These are phyloP conservation scores for Pachyrhynchus sulphureomaculatus DNA, from an alignment of 1,140 invertebrate species.

Conservation along the genomic window DNA sequence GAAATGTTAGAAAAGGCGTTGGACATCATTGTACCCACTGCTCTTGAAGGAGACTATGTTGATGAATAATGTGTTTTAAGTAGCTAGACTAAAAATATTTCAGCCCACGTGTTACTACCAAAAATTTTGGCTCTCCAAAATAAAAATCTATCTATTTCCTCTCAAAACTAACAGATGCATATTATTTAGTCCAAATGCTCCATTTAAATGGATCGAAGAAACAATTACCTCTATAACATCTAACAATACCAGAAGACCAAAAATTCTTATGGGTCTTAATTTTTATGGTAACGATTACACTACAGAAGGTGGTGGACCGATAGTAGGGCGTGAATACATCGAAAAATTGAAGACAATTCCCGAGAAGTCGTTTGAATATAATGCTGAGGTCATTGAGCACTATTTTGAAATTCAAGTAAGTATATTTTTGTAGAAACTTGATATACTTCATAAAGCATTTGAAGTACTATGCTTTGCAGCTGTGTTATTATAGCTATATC, in stretches of 20 bases:
- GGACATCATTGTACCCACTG: no score
- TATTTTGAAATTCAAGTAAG: slow-evolving; percentile 83
- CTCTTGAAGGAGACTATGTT: no score
- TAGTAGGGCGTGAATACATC: slow-evolving; percentile 77
- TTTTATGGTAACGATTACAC: slow-evolving; percentile 92
- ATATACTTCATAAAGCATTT: no score
- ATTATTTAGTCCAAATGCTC: slow-evolving; percentile 77
- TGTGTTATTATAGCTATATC: no score
- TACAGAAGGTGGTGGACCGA: slow-evolving; percentile 72
- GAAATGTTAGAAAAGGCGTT: no score
- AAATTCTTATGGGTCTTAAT: slow-evolving; percentile 88
- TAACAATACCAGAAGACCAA: slow-evolving; percentile 62
- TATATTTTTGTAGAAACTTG: no score
- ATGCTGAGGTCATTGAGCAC: slow-evolving; percentile 79
- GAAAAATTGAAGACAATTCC: slow-evolving; percentile 65
- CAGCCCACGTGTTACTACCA: no score
- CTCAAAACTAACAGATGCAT: neutral
- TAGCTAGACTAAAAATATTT: no score
- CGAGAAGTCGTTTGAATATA: slow-evolving; percentile 73
- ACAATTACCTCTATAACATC: slow-evolving; percentile 76
- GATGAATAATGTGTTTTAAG: no score
- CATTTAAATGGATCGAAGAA: slow-evolving; percentile 76
- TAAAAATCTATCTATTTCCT: no score
- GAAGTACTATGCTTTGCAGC: no score
- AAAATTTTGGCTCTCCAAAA: no score